phyloP scores from a whole-genome alignment of 2,113 vertebrate genomes.

The Cololabis saira region DNA sequence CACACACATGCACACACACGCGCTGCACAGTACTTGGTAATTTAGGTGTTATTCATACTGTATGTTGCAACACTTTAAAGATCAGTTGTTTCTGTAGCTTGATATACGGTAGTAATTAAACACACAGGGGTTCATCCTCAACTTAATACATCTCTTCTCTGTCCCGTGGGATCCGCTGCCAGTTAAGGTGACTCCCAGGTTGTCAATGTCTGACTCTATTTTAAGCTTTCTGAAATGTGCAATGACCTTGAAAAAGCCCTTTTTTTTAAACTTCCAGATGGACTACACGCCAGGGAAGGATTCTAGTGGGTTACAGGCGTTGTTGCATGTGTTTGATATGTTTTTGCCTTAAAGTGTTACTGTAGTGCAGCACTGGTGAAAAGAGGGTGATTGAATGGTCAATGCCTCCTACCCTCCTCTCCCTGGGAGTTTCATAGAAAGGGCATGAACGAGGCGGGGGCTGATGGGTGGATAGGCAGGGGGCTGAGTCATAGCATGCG shows the following conservation, averaged over 20 bases:
- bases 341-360: slow-evolving; percentile 49
- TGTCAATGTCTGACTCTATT: slow-evolving; percentile 61
- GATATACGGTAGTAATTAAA: slow-evolving; percentile 60
- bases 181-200: slow-evolving; percentile 36
- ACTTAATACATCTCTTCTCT: slow-evolving; percentile 45
- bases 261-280: slow-evolving; percentile 35
- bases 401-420: slow-evolving; percentile 43
- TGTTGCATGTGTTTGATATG: slow-evolving; percentile 48
- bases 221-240: slow-evolving; percentile 58
- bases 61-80: slow-evolving; percentile 41
- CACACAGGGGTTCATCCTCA: slow-evolving; percentile 20
- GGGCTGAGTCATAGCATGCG: slow-evolving; percentile 25
- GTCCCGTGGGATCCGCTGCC: slow-evolving; percentile 49
- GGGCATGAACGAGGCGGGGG: slow-evolving; percentile 40
- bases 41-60: slow-evolving; percentile 31
- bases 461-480: slow-evolving; percentile 24
- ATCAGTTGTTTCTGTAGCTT: slow-evolving; percentile 37
- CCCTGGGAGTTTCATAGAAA: slow-evolving; percentile 61
- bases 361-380: slow-evolving; percentile 41
- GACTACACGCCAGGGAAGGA: slow-evolving; percentile 48
- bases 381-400: slow-evolving; percentile 73
- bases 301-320: slow-evolving; percentile 39
- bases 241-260: slow-evolving; percentile 56
- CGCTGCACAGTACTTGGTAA: slow-evolving; percentile 16
- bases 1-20: no score